Percentiles rank a stretch among this genome's conserved stretches.
Conservation (phyloP, 2,797 vertebrate species). For the Epinephelus malabaricus region DNA sequence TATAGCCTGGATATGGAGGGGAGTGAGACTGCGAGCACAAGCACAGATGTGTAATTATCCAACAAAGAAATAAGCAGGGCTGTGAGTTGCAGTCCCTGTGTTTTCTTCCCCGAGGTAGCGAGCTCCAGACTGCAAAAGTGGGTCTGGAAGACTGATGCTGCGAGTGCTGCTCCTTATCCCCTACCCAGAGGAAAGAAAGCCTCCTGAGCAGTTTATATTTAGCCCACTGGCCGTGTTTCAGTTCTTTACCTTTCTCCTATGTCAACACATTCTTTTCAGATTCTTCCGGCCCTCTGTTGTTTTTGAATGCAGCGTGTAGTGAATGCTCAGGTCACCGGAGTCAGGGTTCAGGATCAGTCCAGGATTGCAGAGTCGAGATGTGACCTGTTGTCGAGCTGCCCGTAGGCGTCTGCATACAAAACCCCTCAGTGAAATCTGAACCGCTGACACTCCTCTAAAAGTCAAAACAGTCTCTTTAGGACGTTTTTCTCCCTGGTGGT, state of each 20-base stretch:
- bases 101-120: constrained; percentile 68
- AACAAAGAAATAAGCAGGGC: constrained; percentile 63
- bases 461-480: constrained; percentile 72
- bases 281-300: constrained; percentile 49
- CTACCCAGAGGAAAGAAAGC: constrained; percentile 74
- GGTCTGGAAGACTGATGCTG: constrained; percentile 84
- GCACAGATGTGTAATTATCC: constrained; percentile 75
- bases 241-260: constrained; percentile 70
- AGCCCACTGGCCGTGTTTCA: constrained; percentile 75
- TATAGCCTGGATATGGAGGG: constrained; percentile 46
- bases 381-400: constrained; percentile 59
- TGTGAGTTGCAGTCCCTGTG: constrained; percentile 49
- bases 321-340: constrained; percentile 51
- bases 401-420: constrained; percentile 43
- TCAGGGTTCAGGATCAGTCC: constrained; percentile 65
- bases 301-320: constrained; percentile 19
- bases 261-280: constrained; percentile 75
- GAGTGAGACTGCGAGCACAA: constrained; percentile 17
- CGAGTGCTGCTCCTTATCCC: constrained; percentile 68
- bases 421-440: constrained; percentile 73
- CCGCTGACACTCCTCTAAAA: constrained; percentile 59
- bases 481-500: constrained; percentile 48
- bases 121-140: constrained; percentile 78
- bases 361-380: constrained; percentile 35
- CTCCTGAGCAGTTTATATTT: constrained; percentile 83